These are phyloP conservation scores for Polylopha cassiicola DNA, from an alignment of 2,888 invertebrate species.

Conservation along the genomic window DNA sequence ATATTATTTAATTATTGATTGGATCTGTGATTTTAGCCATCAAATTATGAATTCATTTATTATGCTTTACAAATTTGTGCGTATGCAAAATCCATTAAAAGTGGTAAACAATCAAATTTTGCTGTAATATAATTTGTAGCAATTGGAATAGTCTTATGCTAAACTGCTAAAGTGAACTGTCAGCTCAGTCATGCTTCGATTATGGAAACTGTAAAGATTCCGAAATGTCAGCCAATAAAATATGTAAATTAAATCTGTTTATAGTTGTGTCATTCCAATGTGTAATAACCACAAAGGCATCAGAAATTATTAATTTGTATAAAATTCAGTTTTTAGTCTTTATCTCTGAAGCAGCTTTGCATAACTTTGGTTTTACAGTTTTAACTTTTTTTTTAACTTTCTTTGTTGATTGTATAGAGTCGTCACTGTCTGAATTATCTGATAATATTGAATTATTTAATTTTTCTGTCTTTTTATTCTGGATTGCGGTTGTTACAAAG, in stretches of 20 bases:
- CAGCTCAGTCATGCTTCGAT: too few species aligned
- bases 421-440: slow-evolving; percentile 67
- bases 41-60: background rate
- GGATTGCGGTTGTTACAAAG: slow-evolving; percentile 77
- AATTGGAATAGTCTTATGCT: too few species aligned
- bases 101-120: too few species aligned
- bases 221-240: too few species aligned
- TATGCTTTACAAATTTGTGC: too few species aligned
- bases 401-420: slow-evolving; percentile 56
- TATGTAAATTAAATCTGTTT: too few species aligned
- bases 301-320: slow-evolving; percentile 2
- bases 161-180: too few species aligned
- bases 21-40: background rate
- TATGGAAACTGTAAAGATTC: too few species aligned
- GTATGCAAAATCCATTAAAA: too few species aligned
- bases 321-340: slow-evolving; percentile 43
- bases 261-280: too few species aligned
- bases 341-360: slow-evolving; percentile 47
- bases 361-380: slow-evolving; percentile 46
- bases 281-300: too few species aligned
- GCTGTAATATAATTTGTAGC: too few species aligned
- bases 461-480: slow-evolving; percentile 56
- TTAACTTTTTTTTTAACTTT: slow-evolving; percentile 70
- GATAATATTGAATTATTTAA: slow-evolving; percentile 39
- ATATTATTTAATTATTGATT: background rate